Conservation (phyloP, 2,113 vertebrate species). For the Genyomyrus donnyi region DNA sequence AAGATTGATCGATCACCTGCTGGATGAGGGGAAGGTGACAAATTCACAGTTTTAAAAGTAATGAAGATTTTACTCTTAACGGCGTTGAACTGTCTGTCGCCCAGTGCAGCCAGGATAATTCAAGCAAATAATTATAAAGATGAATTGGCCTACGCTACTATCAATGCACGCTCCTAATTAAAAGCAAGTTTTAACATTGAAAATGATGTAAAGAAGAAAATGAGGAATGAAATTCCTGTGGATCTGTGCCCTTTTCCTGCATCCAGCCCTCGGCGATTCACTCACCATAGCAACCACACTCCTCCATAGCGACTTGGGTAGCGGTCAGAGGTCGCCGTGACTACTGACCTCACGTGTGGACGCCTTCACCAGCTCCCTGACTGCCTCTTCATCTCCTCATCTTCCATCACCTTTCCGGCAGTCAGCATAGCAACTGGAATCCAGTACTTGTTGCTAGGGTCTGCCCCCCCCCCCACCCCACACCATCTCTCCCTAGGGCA, state of each 20-base stretch:
- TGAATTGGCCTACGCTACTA: background rate
- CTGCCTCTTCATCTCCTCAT: slow-evolving; percentile 1
- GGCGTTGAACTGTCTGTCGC: background rate
- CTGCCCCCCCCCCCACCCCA: slow-evolving; percentile 25
- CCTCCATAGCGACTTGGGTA: background rate
- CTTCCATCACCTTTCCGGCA: slow-evolving; percentile 27
- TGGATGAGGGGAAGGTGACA: background rate
- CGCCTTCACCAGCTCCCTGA: background rate
- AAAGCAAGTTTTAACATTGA: background rate
- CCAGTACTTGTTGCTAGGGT: slow-evolving; percentile 50
- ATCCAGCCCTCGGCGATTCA: slow-evolving; percentile 23
- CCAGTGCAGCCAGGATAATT: background rate
- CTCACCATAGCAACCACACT: background rate
- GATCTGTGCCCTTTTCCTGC: background rate
- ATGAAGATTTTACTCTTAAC: background rate
- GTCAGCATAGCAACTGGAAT: slow-evolving; percentile 67
- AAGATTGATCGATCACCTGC: background rate
- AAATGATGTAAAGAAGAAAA: background rate
- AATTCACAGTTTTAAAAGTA: background rate
- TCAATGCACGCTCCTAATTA: background rate
- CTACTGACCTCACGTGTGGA: background rate
- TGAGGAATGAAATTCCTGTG: background rate
- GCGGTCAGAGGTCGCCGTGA: background rate
- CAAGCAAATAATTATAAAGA: background rate
- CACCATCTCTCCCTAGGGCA: background rate